Base-by-base conservation (phyloP, 2,113 vertebrate genomes). In the Accipiter virgatus region DNA sequence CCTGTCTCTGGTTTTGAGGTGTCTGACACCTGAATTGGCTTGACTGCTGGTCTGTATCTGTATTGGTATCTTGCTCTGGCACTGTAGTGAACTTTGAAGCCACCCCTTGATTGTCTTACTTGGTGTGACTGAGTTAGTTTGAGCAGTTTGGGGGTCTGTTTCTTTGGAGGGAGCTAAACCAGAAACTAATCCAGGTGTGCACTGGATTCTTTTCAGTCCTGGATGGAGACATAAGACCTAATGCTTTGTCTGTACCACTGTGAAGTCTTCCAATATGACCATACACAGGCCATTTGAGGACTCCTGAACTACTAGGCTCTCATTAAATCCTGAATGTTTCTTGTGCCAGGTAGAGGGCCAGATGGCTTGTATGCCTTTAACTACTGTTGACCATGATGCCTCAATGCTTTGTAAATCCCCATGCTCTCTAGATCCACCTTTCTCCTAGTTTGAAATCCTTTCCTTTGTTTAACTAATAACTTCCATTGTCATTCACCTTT, bases 261-360 rank as follows among this genome's bases (percentile, higher is more conserved):
- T 68, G 42, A 77, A 67, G 10, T 67, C 55, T 78, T 71, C 25
- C 16, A 58, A 1, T 36, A 10, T 13, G 36, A 27, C 45, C 25
- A 7, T 48, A 38, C 9, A 3, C 0, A 0, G 9, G 13, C 9
- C 13, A 21, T 16, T 67, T 26, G 45, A 87, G n/a, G 45, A 86
- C 13, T 87, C 25, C 15, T 70, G 45, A 63, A 23, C 17, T 62
- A 70, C 14, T 11, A 66, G 45, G 25, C 20, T 84, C 18, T 58
- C 2, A 2, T 45, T 66, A 55, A 81, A 81, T 87, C 8, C 6
- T 31, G 19, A 22, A 8, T 18, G 5, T 32, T 81, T 79, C 29
- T 61, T 74, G 32, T 74, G 38, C 27, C 22, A 50, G 9, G 8
- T 66, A 26, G 79, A 89, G 16, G 58, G 43, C 26, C 27, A 55